A percentile compares a stretch with the other conserved stretches of the same genome.
These are phyloP conservation scores for Macropus fuliginosus DNA, from an alignment of 2,797 vertebrate species.

Conservation along the genomic window DNA sequence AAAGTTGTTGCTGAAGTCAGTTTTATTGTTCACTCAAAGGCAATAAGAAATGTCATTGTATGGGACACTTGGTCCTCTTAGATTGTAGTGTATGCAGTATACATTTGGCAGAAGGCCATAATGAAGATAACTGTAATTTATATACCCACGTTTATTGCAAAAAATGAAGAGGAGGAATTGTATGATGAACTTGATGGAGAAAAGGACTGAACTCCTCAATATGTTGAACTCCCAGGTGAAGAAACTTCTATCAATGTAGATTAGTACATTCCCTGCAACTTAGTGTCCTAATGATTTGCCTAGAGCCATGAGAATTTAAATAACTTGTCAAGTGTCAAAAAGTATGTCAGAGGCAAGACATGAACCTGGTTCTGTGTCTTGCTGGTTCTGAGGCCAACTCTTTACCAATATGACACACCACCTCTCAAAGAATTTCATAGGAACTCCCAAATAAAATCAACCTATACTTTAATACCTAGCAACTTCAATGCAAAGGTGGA, in stretches of 20 bases:
- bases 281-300: not conserved
- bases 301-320: not conserved
- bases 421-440: not conserved
- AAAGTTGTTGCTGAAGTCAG: not conserved
- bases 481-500: not conserved
- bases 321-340: not conserved
- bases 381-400: not conserved
- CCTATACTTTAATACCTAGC: not conserved
- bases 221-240: not conserved
- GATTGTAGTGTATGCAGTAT: not conserved
- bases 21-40: not conserved
- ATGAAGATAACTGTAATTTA: not conserved
- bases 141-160: not conserved
- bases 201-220: not conserved
- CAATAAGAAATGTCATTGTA: not conserved
- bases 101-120: not conserved
- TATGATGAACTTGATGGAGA: not conserved
- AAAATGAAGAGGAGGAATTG: not conserved
- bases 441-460: not conserved
- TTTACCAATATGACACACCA: not conserved
- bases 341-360: not conserved
- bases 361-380: not conserved
- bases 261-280: not conserved
- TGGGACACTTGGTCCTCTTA: not conserved
- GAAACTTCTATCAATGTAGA: not conserved